phyloP scores from a whole-genome alignment of 2,113 vertebrate species.

The Manacus vitellinus region DNA sequence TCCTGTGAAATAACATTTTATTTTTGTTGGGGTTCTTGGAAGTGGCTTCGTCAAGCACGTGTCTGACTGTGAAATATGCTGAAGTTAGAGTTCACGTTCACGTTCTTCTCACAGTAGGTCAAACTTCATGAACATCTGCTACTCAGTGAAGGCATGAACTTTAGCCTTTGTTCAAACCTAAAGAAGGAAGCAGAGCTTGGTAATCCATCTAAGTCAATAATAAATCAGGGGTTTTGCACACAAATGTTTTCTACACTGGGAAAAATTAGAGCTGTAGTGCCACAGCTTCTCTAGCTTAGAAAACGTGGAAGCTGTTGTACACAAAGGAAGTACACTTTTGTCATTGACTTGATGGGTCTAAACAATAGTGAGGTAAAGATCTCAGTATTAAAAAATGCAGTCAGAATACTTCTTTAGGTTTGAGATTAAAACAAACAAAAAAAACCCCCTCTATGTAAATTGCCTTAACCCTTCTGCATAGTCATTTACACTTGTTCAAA shows the following conservation, averaged over 20 bases:
- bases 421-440: background rate
- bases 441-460: background rate
- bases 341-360: background rate
- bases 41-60: background rate
- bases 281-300: background rate
- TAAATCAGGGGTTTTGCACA: constrained; percentile 25
- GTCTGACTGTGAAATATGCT: background rate
- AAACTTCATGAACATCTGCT: constrained; percentile 56
- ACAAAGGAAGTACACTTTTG: background rate
- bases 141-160: constrained; percentile 46
- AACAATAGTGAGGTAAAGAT: background rate
- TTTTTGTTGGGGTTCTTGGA: background rate
- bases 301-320: background rate
- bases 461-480: background rate
- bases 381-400: background rate
- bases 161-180: constrained; percentile 54
- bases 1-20: background rate
- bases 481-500: background rate
- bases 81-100: constrained; percentile 50
- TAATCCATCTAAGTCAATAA: constrained; percentile 64
- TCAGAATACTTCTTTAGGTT: background rate
- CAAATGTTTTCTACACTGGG: background rate
- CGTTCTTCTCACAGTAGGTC: constrained; percentile 42
- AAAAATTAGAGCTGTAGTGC: background rate
- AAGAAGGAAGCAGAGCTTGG: constrained; percentile 41